Base-by-base conservation (phyloP, 2,113 vertebrate species). In the Bubo scandiacus region DNA sequence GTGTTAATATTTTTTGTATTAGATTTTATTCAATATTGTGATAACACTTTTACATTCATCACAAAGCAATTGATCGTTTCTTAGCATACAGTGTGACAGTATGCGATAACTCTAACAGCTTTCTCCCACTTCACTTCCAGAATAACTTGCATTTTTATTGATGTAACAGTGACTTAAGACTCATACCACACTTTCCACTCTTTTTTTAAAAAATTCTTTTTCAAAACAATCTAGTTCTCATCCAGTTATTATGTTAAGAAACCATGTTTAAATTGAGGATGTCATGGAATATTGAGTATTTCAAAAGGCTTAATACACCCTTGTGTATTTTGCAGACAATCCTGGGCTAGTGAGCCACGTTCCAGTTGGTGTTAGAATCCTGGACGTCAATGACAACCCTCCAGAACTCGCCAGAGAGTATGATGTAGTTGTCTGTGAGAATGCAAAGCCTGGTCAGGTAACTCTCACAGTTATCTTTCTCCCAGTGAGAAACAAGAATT, bases 381-480 rank as follows among this genome's bases (percentile, higher is more conserved):
- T 99, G 80, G 99, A 99, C 67, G 91, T 99, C 95, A 99, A 99
- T 85, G 99, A 99, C 98, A 99, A 99, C 89, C 98, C 99, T 12
- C 99, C 99, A 0, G 97, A 99, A 92, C 98, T 99, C 62, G 97
- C 98, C 62, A 98, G 97, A 57, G 98, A 99, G 34, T 98, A 99
- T 86, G 99, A 99, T 87, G 97, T 99, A 95, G 98, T 99, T 16
- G 99, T 99, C 93, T 99, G 99, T 93, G 99, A 99, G 97, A 99
- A 99, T 97, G 98, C 98, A 71, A 99, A 98, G 93, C 98, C 98
- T 32, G 99, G 99, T 70, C 99, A 99, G 98, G 99, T 99, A 98
- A 98, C 96, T 92, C 73, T 88, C 58, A 26, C 47, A 87, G 29
- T 77, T 95, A 6, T 40, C 57, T 63, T 86, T 94, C n/a, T 88